Percentiles rank a stretch among this genome's conserved stretches.
Evolutionary conservation across 2,888 invertebrate species (phyloP).

Genomic region (Ichneumoninae sp.): DNA sequence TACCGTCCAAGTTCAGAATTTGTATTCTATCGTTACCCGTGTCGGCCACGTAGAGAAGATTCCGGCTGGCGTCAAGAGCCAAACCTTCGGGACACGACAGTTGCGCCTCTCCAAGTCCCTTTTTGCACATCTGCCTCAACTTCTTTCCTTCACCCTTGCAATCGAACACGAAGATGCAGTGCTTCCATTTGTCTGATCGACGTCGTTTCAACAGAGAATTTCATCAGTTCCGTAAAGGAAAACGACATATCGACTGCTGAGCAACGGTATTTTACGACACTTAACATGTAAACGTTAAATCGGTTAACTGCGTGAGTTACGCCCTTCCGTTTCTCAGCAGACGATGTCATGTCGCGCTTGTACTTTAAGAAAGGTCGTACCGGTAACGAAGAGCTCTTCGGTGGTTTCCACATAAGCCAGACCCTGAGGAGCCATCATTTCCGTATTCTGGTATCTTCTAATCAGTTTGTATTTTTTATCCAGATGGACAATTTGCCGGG

Average conservation of each 20-base stretch:
- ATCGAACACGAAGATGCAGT: conserved; percentile 89
- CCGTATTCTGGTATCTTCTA: conserved; percentile 85
- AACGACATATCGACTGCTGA: too few species aligned
- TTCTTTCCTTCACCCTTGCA: conserved; percentile 85
- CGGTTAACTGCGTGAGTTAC: too few species aligned
- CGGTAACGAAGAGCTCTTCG: conserved; percentile 87
- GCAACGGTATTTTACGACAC: too few species aligned
- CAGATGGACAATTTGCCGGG: conserved; percentile 86
- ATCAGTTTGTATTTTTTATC: conserved; percentile 85
- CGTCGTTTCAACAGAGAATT: not conserved
- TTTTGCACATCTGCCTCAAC: conserved; percentile 86
- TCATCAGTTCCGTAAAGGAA: not conserved
- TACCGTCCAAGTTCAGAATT: conserved; percentile 85
- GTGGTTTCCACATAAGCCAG: conserved; percentile 86
- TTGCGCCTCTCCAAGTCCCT: conserved; percentile 87
- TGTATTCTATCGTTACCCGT: conserved; percentile 91
- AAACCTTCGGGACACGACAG: conserved; percentile 91
- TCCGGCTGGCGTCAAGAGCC: conserved; percentile 86
- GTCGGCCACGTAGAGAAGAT: conserved; percentile 90
- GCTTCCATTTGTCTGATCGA: conserved; percentile 88
- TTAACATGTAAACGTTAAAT: too few species aligned
- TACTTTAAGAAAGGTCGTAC: conserved; percentile 74
- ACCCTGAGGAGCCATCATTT: conserved; percentile 88
- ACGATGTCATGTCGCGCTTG: not conserved
- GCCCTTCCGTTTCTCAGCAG: not conserved